Conservation (phyloP, 1,140 invertebrate species). For the Ceratina australensis region DNA sequence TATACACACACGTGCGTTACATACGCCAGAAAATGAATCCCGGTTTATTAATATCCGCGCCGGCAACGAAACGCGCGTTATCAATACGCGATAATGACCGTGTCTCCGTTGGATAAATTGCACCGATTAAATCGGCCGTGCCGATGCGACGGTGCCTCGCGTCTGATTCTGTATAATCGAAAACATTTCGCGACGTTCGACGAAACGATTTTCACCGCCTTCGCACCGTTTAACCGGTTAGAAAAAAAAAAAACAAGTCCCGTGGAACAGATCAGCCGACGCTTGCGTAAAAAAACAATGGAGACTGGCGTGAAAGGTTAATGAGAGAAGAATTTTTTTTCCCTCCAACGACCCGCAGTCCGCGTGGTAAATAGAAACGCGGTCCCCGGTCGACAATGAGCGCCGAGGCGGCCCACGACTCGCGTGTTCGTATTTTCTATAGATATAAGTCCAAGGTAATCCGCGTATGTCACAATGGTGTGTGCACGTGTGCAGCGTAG, state of each 20-base stretch:
- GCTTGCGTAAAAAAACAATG: slow-evolving; percentile 21
- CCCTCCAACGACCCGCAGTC: too few species aligned
- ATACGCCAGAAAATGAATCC: slow-evolving; percentile 32
- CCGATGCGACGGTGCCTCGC: too few species aligned
- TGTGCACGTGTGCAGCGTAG: slow-evolving; percentile 45
- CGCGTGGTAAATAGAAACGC: slow-evolving; percentile 47
- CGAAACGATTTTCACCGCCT: neutral
- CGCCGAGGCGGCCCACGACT: slow-evolving; percentile 55
- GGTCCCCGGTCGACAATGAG: slow-evolving; percentile 66
- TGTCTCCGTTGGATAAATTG: neutral
- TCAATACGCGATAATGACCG: slow-evolving; percentile 8
- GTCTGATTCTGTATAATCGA: too few species aligned
- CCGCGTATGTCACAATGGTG: slow-evolving; percentile 75
- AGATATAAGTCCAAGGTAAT: slow-evolving; percentile 76
- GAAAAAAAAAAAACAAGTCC: neutral
- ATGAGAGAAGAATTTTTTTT: slow-evolving; percentile 35
- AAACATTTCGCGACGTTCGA: neutral
- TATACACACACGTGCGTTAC: too few species aligned
- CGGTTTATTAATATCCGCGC: slow-evolving; percentile 29
- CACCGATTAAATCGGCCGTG: neutral
- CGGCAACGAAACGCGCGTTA: neutral
- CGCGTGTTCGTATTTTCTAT: slow-evolving; percentile 45
- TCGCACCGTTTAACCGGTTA: neutral
- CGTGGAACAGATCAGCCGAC: neutral
- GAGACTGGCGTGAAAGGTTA: slow-evolving; percentile 31